phyloP scores from a whole-genome alignment of 2,113 vertebrate genomes.

The Falco punctatus region DNA sequence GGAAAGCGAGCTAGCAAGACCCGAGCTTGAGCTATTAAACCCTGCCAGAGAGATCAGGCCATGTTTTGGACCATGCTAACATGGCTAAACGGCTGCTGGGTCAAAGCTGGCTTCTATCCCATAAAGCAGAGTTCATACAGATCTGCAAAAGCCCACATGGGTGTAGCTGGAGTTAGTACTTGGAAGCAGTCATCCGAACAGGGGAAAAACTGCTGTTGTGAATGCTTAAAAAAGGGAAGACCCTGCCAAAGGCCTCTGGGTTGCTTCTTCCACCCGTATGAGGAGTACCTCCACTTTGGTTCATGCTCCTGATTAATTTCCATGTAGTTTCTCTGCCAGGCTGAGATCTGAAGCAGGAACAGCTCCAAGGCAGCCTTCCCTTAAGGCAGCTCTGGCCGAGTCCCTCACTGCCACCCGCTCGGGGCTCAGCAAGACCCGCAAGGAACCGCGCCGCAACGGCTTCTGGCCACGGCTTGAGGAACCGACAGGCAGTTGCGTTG shows the following conservation, averaged over 20 bases:
- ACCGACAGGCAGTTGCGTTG: background rate
- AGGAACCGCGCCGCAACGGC: accelerated
- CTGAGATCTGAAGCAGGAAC: background rate
- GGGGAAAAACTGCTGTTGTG: background rate
- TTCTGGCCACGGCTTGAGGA: accelerated
- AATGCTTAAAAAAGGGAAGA: background rate
- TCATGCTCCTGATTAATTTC: background rate
- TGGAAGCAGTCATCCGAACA: background rate
- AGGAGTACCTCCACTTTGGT: background rate
- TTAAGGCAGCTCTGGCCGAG: background rate
- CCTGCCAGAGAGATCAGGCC: background rate
- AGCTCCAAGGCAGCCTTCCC: background rate
- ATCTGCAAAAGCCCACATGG: background rate
- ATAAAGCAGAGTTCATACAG: background rate
- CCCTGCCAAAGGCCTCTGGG: background rate
- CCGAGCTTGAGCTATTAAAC: background rate
- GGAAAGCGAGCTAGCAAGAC: background rate
- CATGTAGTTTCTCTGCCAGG: background rate
- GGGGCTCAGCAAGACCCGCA: background rate
- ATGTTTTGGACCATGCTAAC: background rate
- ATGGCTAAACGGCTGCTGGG: background rate
- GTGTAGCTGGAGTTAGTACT: background rate
- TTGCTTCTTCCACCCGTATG: background rate
- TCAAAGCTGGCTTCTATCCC: background rate
- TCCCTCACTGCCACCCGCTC: background rate